phyloP scores from a whole-genome alignment of 2,113 vertebrate species.

The Leptodactylus fuscus region DNA sequence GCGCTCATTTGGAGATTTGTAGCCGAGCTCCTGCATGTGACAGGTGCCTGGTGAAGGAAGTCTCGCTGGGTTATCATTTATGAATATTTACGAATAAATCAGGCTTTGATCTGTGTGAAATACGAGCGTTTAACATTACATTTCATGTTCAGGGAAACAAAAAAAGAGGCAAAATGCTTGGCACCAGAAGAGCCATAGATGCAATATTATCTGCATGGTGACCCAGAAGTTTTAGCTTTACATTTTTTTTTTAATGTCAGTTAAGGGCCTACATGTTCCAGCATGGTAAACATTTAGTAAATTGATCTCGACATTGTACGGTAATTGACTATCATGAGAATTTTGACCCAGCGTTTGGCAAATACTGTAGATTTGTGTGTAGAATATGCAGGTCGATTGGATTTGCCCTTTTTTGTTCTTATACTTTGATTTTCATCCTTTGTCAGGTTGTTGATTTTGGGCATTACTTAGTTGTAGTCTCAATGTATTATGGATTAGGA shows the following conservation, averaged over 20 bases:
- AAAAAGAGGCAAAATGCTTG: constrained; percentile 15
- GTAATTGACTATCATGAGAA: background rate
- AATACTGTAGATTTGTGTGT: background rate
- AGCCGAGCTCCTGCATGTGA: constrained; percentile 68
- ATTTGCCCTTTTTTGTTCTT: too few species aligned
- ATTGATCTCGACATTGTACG: background rate
- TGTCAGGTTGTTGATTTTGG: background rate
- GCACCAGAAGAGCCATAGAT: background rate
- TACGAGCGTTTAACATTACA: constrained; percentile 66
- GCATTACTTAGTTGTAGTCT: background rate
- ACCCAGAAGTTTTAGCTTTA: background rate
- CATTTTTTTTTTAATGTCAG: background rate
- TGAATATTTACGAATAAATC: constrained; percentile 69
- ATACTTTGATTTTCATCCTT: background rate
- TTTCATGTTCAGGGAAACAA: constrained; percentile 54
- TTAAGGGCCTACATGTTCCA: background rate
- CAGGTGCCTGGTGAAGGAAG: constrained; percentile 70
- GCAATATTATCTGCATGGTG: background rate
- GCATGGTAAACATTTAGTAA: background rate
- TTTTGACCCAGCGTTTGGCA: background rate
- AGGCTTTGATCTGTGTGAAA: constrained; percentile 67
- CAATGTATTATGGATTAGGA: background rate
- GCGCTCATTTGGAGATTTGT: constrained; percentile 67
- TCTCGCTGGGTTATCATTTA: constrained; percentile 62
- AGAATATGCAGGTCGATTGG: background rate